Conservation (phyloP, 2,797 vertebrate genomes). For the Pseudomugil gertrudae region DNA sequence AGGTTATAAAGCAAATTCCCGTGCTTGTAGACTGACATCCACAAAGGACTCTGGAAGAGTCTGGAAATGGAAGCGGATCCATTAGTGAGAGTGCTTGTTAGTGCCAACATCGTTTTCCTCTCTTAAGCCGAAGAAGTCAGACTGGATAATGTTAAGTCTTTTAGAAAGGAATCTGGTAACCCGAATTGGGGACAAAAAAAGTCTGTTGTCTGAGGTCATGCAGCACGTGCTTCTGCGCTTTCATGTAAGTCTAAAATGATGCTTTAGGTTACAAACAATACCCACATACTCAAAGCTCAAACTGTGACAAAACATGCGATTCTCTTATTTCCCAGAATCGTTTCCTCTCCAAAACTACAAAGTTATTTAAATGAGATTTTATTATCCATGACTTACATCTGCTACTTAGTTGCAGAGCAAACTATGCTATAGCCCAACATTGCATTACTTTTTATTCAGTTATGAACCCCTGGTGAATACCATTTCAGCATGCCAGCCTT, state of each 20-base stretch:
- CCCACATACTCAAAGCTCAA: not conserved
- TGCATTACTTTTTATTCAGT: constrained; percentile 21
- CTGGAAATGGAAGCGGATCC: constrained; percentile 52
- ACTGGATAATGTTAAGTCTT: constrained; percentile 37
- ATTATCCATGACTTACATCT: constrained; percentile 9
- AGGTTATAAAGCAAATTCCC: constrained; percentile 36
- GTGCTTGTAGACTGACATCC: constrained; percentile 23
- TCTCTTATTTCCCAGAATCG: not conserved
- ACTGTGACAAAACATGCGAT: not conserved
- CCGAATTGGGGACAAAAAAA: constrained; percentile 15
- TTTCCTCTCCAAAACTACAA: not conserved
- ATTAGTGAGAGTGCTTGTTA: constrained; percentile 64
- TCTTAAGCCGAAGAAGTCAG: constrained; percentile 47
- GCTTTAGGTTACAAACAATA: constrained; percentile 2
- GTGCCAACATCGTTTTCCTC: constrained; percentile 27
- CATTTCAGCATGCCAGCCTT: constrained; percentile 27
- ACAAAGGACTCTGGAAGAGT: constrained; percentile 27
- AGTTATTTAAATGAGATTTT: constrained; percentile 2
- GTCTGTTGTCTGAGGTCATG: constrained; percentile 26
- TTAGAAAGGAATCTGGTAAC: constrained; percentile 28
- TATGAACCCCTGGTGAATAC: constrained; percentile 34
- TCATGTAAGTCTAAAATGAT: not conserved
- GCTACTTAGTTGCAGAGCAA: constrained; percentile 10
- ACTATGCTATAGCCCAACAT: constrained; percentile 8
- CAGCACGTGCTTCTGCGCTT: not conserved